Conservation (phyloP, 2,888 invertebrate species). For the Candidula unifasciata region DNA sequence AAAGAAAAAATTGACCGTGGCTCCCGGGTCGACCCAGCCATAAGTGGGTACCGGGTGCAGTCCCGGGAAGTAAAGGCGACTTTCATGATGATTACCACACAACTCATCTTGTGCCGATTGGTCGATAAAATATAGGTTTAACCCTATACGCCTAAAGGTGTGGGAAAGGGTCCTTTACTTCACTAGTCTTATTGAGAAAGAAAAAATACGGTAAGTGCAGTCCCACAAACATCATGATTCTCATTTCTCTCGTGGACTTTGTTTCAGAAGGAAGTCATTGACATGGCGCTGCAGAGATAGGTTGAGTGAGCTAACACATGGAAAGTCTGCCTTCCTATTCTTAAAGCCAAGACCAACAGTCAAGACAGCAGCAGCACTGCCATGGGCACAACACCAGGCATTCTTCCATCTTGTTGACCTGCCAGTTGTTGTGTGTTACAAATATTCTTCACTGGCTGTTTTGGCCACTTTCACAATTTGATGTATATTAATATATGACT, state of each 20-base stretch:
- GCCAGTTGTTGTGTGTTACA: neutral
- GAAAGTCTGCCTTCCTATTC: neutral
- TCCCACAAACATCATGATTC: neutral
- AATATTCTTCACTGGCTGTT: neutral
- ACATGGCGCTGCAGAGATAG: neutral
- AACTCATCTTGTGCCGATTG: too few relatives aligned
- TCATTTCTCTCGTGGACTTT: neutral
- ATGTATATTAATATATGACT: too few relatives aligned
- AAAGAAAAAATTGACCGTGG: too few relatives aligned
- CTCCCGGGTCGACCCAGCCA: too few relatives aligned
- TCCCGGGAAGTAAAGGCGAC: too few relatives aligned
- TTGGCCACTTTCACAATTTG: neutral
- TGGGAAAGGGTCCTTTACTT: too few relatives aligned
- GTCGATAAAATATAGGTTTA: too few relatives aligned
- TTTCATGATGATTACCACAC: too few relatives aligned
- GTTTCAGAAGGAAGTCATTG: neutral
- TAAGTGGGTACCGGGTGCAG: too few relatives aligned
- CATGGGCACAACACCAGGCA: neutral
- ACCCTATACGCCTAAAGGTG: too few relatives aligned
- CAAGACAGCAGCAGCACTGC: neutral
- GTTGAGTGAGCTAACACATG: neutral
- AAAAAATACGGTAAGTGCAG: too few relatives aligned
- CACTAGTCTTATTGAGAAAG: too few relatives aligned
- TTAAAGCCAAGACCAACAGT: neutral
- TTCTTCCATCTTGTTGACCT: conserved; percentile 19